Percentiles rank a stretch among this genome's conserved stretches.
These are phyloP conservation scores for Melanerpes formicivorus DNA, from an alignment of 2,113 vertebrate genomes.

Conservation along the genomic window DNA sequence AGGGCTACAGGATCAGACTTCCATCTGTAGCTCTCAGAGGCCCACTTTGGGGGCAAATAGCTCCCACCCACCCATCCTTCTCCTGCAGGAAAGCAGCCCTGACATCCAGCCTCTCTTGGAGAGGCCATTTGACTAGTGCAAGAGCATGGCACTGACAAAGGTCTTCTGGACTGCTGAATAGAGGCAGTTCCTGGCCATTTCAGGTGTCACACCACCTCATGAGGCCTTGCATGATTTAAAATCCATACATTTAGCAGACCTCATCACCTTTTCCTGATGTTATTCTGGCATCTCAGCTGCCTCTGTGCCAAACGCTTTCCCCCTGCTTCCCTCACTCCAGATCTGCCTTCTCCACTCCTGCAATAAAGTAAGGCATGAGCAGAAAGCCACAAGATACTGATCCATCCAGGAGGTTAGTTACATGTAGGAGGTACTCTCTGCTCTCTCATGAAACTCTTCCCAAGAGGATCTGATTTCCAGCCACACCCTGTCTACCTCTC, in stretches of 20 bases:
- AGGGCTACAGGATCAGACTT: slow-evolving; percentile 60
- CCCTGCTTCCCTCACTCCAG: not conserved
- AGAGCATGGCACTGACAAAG: not conserved
- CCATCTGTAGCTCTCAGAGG: not conserved
- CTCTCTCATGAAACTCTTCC: slow-evolving; percentile 73
- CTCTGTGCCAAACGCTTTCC: not conserved
- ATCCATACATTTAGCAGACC: not conserved
- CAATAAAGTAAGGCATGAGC: slow-evolving; percentile 69
- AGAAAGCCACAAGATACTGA: slow-evolving; percentile 70
- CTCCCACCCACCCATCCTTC: not conserved
- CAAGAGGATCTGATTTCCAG: slow-evolving; percentile 73
- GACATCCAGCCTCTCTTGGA: not conserved
- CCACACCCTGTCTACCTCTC: slow-evolving; percentile 67
- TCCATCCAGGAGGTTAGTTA: slow-evolving; percentile 69
- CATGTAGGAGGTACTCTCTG: slow-evolving; percentile 64
- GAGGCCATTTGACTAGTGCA: not conserved
- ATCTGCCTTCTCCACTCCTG: slow-evolving; percentile 35
- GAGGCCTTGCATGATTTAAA: not conserved
- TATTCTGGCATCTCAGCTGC: slow-evolving; percentile 6
- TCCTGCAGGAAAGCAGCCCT: not conserved
- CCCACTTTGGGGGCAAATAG: not conserved
- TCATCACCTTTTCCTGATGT: slow-evolving; percentile 35
- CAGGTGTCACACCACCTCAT: not conserved
- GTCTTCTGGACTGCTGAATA: not conserved
- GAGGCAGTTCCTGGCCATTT: not conserved